Conservation (phyloP, 2,888 invertebrate genomes). For the Eurytoma californica region DNA sequence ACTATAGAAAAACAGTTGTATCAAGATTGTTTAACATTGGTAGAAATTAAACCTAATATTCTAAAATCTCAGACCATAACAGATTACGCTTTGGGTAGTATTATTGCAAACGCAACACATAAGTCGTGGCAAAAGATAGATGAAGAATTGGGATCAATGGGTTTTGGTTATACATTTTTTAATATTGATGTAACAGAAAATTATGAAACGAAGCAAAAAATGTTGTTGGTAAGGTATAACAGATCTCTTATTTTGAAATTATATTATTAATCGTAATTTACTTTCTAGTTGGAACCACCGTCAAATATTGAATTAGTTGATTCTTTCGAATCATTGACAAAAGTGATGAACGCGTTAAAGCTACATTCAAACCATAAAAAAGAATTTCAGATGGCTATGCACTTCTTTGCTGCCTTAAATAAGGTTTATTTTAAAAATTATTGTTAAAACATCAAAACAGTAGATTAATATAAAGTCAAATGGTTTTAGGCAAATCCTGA, state of each 20-base stretch:
- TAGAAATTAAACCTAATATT: background rate
- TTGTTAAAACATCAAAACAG: background rate
- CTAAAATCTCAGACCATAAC: background rate
- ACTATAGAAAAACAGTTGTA: constrained; percentile 5
- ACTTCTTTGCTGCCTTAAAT: constrained; percentile 16
- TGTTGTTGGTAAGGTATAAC: background rate
- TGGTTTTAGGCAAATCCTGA: background rate
- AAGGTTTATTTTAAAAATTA: background rate
- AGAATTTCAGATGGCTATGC: background rate
- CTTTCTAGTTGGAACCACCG: background rate
- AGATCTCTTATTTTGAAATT: no score
- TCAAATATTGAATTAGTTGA: background rate
- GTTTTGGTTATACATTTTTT: background rate
- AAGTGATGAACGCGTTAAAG: background rate
- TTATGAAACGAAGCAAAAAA: background rate
- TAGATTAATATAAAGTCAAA: background rate
- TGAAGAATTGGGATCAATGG: background rate
- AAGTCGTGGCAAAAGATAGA: constrained; percentile 14
- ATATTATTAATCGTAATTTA: background rate
- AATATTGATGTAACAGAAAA: background rate
- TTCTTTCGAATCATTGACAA: background rate
- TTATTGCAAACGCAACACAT: background rate
- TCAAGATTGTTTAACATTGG: constrained; percentile 11
- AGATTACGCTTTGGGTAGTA: constrained; percentile 7
- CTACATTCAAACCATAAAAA: background rate